These are phyloP conservation scores for Gastrophryne carolinensis DNA, from an alignment of 2,797 vertebrate genomes.

Conservation along the genomic window DNA sequence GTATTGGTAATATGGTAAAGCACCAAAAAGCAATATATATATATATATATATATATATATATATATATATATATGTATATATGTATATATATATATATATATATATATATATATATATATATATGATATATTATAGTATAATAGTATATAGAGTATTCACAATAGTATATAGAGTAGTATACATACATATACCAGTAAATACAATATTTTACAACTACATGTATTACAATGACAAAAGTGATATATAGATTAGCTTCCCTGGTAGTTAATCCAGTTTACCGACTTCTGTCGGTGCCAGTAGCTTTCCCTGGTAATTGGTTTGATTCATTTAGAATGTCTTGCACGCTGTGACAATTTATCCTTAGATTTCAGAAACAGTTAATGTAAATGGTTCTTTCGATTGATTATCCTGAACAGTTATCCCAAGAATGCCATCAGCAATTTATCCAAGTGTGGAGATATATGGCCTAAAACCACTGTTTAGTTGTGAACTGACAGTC, in stretches of 20 bases:
- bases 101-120: no score
- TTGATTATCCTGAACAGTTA: conserved; percentile 41
- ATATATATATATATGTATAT: no score
- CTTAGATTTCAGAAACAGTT: conserved; percentile 32
- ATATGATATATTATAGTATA: no score
- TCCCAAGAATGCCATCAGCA: conserved; percentile 28
- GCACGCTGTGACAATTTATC: conserved; percentile 20
- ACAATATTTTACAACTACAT: no score
- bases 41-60: no score
- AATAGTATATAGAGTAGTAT: no score
- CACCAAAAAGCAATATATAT: no score
- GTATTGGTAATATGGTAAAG: no score
- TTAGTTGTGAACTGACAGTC: conserved; percentile 34
- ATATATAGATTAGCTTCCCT: not conserved
- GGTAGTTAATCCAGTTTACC: not conserved
- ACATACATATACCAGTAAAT: no score
- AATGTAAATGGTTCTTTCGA: conserved; percentile 38
- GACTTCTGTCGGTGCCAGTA: not conserved
- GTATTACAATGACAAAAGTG: not conserved
- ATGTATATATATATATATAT: no score
- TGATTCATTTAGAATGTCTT: conserved; percentile 29
- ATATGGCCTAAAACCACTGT: conserved; percentile 41
- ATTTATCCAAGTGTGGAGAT: conserved; percentile 38
- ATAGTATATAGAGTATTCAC: no score
- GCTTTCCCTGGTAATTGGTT: conserved; percentile 32